A percentile compares a stretch with the other conserved stretches of the same genome.
These are phyloP conservation scores for Baryphthengus martii DNA, from an alignment of 2,113 vertebrate species.

Conservation along the genomic window DNA sequence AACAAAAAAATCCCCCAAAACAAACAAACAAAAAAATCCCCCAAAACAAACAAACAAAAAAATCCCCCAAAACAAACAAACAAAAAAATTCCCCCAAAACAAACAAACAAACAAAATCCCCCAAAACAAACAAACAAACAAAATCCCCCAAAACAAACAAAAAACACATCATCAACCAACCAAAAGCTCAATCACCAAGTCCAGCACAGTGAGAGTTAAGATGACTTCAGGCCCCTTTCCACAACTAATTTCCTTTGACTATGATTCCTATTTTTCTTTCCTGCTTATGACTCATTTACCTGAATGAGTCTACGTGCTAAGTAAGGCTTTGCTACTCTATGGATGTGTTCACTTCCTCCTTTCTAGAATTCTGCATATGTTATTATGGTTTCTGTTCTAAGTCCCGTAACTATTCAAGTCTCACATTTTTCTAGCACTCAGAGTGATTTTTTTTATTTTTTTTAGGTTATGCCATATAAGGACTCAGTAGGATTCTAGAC, in stretches of 20 bases:
- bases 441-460: neutral
- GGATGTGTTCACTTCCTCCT: neutral
- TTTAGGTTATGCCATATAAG: neutral
- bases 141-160: neutral
- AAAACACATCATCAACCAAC: neutral
- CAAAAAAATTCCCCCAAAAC: neutral
- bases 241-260: neutral
- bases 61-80: neutral
- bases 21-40: neutral
- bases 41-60: neutral
- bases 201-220: neutral
- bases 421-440: neutral
- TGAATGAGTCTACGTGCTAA: neutral
- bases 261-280: neutral
- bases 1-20: neutral
- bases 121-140: neutral
- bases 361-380: neutral
- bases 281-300: slow-evolving; percentile 6
- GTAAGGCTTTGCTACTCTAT: neutral
- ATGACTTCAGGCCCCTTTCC: neutral
- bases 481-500: neutral
- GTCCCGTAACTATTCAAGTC: neutral
- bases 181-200: neutral
- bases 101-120: too few relatives aligned
- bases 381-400: neutral